These are phyloP conservation scores for Gymnothorax javanicus DNA, from an alignment of 2,797 vertebrate genomes.

Conservation along the genomic window DNA sequence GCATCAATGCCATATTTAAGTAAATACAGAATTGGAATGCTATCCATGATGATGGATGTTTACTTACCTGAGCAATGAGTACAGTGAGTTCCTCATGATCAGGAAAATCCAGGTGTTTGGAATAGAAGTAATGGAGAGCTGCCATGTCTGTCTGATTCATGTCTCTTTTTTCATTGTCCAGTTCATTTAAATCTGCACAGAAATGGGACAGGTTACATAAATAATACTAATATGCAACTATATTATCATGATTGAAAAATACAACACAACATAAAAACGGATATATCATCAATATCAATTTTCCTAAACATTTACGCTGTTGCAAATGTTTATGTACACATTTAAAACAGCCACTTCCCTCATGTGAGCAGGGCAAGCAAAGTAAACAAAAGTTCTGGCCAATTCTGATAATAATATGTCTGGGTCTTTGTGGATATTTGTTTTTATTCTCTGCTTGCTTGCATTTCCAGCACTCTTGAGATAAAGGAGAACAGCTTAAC, in stretches of 20 bases:
- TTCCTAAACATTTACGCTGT: not conserved
- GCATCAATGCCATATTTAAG: not conserved
- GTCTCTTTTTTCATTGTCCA: conserved; percentile 89
- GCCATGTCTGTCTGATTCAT: conserved; percentile 83
- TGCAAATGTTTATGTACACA: too few species aligned
- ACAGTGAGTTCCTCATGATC: conserved; percentile 77
- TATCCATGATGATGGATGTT: not conserved
- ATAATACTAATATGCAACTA: not conserved
- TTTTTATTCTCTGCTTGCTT: too few species aligned
- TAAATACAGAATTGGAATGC: not conserved
- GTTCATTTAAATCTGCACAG: conserved; percentile 83
- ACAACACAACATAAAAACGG: too few species aligned
- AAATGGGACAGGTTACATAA: not conserved
- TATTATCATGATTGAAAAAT: too few species aligned
- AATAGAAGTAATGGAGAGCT: conserved; percentile 89
- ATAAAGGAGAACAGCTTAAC: too few species aligned
- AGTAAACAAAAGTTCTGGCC: too few species aligned
- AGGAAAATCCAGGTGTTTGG: conserved; percentile 87
- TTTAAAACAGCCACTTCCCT: too few species aligned
- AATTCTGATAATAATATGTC: too few species aligned
- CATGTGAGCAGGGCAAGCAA: too few species aligned
- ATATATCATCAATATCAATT: too few species aligned
- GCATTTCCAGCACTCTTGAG: too few species aligned
- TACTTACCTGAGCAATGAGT: conserved; percentile 89
- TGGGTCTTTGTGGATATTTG: too few species aligned